A percentile compares a stretch with the other conserved stretches of the same genome.
Evolutionary conservation across 2,113 vertebrate genomes (phyloP).

Genomic region (Ceratotherium simum): DNA sequence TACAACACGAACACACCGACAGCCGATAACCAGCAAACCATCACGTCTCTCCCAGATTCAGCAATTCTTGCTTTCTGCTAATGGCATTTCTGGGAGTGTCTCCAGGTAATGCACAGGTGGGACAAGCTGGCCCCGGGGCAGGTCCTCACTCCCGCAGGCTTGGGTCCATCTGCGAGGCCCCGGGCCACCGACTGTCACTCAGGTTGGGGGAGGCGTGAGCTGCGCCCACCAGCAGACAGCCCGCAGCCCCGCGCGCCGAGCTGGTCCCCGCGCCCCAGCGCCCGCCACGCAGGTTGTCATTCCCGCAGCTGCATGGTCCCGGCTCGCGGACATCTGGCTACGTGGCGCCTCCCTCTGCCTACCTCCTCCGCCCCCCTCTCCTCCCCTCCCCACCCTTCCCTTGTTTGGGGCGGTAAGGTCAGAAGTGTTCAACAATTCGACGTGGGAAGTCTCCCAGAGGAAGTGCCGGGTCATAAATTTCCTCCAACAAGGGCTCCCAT

Average conservation of each 20-base stretch:
- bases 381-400: conserved; percentile 65
- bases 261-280: conserved; percentile 80
- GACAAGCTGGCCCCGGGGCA: conserved; percentile 80
- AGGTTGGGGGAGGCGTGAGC: conserved; percentile 78
- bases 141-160: conserved; percentile 78
- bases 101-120: conserved; percentile 76
- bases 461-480: conserved; percentile 90
- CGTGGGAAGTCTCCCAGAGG: conserved; percentile 90
- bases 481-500: conserved; percentile 87
- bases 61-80: neutral
- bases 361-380: neutral
- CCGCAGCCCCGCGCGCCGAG: conserved; percentile 77
- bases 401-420: conserved; percentile 87
- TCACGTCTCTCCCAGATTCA: neutral
- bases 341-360: conserved; percentile 68
- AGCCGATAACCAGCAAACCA: accelerated
- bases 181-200: conserved; percentile 82
- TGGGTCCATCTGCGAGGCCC: conserved; percentile 75
- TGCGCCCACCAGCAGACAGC: conserved; percentile 86
- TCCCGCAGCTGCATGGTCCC: conserved; percentile 86
- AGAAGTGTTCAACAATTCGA: conserved; percentile 88
- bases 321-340: conserved; percentile 87
- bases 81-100: conserved; percentile 75
- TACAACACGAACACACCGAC: neutral
- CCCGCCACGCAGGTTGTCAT: conserved; percentile 83